These are phyloP conservation scores for Dryomyza anilis DNA, from an alignment of 2,888 invertebrate genomes.

Conservation along the genomic window DNA sequence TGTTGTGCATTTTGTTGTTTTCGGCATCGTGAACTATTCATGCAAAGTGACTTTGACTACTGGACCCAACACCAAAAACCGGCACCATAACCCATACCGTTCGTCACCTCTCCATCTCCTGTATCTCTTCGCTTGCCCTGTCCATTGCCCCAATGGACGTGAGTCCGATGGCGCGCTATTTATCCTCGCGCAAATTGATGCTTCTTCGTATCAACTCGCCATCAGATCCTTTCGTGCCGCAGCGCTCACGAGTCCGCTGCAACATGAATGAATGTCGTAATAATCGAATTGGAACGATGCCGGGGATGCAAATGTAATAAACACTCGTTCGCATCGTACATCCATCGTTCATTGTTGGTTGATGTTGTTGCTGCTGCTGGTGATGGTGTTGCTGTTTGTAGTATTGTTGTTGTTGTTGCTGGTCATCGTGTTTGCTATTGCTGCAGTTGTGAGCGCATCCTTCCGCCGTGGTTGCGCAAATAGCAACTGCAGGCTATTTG, in stretches of 20 bases:
- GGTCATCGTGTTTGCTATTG: background rate
- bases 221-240: background rate
- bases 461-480: background rate
- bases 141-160: no score
- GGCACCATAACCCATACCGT: no score
- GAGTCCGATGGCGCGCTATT: background rate
- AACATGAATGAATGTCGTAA: slow-evolving; percentile 5
- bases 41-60: no score
- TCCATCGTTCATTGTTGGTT: background rate
- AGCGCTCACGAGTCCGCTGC: background rate
- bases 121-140: no score
- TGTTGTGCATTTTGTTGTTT: no score
- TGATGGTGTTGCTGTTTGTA: no score
- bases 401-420: background rate
- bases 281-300: slow-evolving; percentile 18
- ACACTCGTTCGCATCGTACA: background rate
- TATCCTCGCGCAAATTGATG: slow-evolving; percentile 7
- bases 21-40: no score
- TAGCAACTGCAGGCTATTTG: slow-evolving; percentile 17
- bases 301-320: slow-evolving; percentile 23
- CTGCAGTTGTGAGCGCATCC: background rate
- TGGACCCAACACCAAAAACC: no score
- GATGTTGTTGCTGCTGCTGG: background rate
- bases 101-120: no score
- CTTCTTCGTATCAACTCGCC: background rate